Base-by-base conservation (phyloP, 2,797 vertebrate species). In the Melanotaenia pygmaea region DNA sequence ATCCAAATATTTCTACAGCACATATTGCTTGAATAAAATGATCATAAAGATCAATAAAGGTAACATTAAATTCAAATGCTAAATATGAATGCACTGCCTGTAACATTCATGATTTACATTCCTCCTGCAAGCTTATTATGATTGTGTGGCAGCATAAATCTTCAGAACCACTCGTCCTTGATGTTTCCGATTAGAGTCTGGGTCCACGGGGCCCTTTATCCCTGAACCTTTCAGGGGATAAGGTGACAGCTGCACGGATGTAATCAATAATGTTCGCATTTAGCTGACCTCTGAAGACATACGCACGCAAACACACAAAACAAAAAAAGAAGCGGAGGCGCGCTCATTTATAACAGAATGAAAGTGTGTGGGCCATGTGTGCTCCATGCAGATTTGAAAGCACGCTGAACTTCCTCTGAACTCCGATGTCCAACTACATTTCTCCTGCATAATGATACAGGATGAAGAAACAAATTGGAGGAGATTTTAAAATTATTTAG, bases 61-160 rank as follows among this genome's bases (percentile, higher is more conserved):
- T 77, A 74, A 79, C 53, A 37, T 71, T 69, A 35, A 47, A 74
- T 66, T 59, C 6, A 54, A 53, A 63, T 16, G 10, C 51, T 12
- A 51, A 75, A 74, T 64, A 59, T 30, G 59, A 63, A 80, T 50
- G 43, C 47, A 51, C 72, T 40, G 66, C 40, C 30, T 43, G 20
- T 43, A 37, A 53, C 57, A 35, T 28, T 14, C 20, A 24, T 64
- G 81, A 89, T 87, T 81, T 54, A 81, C 67, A 58, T 30, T 37
- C 35, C 43, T 45, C 34, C 66, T 62, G 54, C 28, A 30, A 38
- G 32, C 59, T 74, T 9, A 70, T 71, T 75, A 54, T 16, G 14
- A 73, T 58, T 43, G 22, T 2, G 60, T 22, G 71, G 76, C 1
- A 1, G 14, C 61, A 81, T 86, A 84, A 77, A 87, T 89, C 86